Conservation (phyloP, 2,797 vertebrate species). For the Peromyscus melanophrys region DNA sequence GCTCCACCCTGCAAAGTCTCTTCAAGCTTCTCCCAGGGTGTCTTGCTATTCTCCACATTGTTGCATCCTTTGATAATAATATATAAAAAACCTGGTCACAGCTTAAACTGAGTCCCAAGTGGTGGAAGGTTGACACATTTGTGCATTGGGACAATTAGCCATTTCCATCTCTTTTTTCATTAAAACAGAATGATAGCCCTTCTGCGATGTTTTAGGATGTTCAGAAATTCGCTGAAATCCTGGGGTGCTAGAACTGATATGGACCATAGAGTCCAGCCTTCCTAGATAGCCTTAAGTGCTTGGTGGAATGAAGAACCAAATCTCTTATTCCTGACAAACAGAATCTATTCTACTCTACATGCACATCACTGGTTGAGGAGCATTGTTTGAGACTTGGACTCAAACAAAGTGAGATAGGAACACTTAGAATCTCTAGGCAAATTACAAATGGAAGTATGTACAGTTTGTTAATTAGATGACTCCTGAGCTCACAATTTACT, state of each 20-base stretch:
- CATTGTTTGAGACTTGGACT: background rate
- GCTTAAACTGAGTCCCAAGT: background rate
- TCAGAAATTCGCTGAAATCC: background rate
- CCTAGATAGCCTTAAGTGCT: background rate
- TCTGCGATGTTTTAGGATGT: background rate
- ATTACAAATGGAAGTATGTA: background rate
- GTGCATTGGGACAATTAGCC: accelerated
- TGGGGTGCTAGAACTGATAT: background rate
- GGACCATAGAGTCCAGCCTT: background rate
- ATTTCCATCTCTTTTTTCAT: background rate
- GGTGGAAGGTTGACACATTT: background rate
- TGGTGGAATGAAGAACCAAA: background rate
- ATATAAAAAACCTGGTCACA: background rate
- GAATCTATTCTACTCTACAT: background rate
- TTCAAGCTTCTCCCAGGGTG: background rate
- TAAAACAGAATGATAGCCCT: background rate
- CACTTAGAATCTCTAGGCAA: background rate
- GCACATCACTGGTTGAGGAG: background rate
- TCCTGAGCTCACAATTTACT: background rate
- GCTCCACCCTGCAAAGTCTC: background rate
- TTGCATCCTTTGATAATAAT: background rate
- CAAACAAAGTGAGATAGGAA: too few species aligned
- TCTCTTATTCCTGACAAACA: background rate
- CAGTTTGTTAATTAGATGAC: background rate
- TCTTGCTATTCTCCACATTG: background rate